A percentile compares a stretch with the other conserved stretches of the same genome.
phyloP scores from a whole-genome alignment of 2,888 invertebrate species.

The Drosophila pegasa region DNA sequence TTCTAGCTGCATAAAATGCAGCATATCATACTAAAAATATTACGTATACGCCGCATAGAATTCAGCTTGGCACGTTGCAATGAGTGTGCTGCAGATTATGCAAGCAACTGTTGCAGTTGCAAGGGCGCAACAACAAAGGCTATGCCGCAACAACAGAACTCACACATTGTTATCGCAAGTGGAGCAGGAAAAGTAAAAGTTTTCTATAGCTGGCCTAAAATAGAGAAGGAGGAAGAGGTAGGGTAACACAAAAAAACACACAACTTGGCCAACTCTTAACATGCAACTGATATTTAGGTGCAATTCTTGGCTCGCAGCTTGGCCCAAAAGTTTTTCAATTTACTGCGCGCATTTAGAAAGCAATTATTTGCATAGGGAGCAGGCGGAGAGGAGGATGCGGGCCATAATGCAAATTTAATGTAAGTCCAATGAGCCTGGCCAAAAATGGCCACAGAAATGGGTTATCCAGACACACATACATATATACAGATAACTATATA shows the following conservation, averaged over 20 bases:
- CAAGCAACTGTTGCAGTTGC: slow-evolving; percentile 40
- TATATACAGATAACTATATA: not conserved
- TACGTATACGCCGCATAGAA: not conserved
- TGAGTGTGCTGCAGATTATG: slow-evolving; percentile 27
- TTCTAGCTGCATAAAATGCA: not conserved
- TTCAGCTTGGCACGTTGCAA: slow-evolving; percentile 6
- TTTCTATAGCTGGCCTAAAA: slow-evolving; percentile 27
- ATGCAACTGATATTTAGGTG: slow-evolving; percentile 52
- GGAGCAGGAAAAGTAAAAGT: slow-evolving; percentile 48
- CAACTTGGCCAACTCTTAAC: slow-evolving; percentile 36
- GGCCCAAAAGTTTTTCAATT: slow-evolving; percentile 72
- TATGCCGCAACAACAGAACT: slow-evolving; percentile 27
- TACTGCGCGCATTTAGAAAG: slow-evolving; percentile 59
- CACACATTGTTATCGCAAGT: slow-evolving; percentile 55
- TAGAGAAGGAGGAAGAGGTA: not conserved
- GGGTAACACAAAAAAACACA: not conserved
- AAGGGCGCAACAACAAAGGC: slow-evolving; percentile 43
- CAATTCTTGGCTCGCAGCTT: slow-evolving; percentile 37
- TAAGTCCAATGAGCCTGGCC: slow-evolving; percentile 34
- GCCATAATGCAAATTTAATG: slow-evolving; percentile 46
- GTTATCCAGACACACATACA: slow-evolving; percentile 1
- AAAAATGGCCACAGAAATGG: slow-evolving; percentile 18
- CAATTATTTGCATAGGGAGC: slow-evolving; percentile 59
- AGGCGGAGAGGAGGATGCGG: too few species aligned
- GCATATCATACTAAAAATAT: not conserved